Evolutionary conservation across 2,113 vertebrate genomes (phyloP), one percentile per base, ranked within the genome.

Genomic region (Condylura cristata): DNA sequence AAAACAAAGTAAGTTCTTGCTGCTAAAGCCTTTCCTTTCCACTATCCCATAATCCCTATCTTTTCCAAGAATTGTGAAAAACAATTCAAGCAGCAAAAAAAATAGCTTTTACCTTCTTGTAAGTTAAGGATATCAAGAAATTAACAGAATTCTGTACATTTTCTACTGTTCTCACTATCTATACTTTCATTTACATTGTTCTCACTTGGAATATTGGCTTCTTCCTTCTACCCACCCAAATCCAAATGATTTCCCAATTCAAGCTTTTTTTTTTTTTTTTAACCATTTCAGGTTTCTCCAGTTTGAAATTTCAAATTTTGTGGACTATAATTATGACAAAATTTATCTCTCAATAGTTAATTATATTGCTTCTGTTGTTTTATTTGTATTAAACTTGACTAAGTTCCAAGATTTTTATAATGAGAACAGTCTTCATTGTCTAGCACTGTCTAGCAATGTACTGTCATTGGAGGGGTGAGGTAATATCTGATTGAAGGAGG

Each of bases 241-340:
- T 85, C 28, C 26, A 94, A 94, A 86, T 65, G 8, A 86, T 46
- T 51, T 79, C 61, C 63, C 60, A 28, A 2, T n/a, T 85, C 76
- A 85, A 66, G 48, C 13, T 68, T 94, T 82, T n/a, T n/a, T n/a
- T n/a, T n/a, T n/a, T n/a, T n/a, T n/a, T n/a, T n/a, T n/a, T n/a
- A n/a, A n/a, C n/a, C n/a, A n/a, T n/a, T 89, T 82, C 34, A 34
- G 6, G 30, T 88, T 86, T 93, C 61, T 90, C 51, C 60, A 85
- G 56, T 88, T 41, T 87, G 81, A 92, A 89, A 93, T 76, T 84
- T 48, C 90, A 58, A 87, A 86, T 32, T 34, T 86, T 71, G 66
- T 20, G 32, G 91, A 60, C 84, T 90, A 89, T 61, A 93, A 81
- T 61, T 61, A 22, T 72, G 34, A 86, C 63, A 68, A 60, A 88